A percentile compares a stretch with the other conserved stretches of the same genome.
Evolutionary conservation across 92 coral and sea anemone genomes (phyloP).

Genomic region (Porites lobata): DNA sequence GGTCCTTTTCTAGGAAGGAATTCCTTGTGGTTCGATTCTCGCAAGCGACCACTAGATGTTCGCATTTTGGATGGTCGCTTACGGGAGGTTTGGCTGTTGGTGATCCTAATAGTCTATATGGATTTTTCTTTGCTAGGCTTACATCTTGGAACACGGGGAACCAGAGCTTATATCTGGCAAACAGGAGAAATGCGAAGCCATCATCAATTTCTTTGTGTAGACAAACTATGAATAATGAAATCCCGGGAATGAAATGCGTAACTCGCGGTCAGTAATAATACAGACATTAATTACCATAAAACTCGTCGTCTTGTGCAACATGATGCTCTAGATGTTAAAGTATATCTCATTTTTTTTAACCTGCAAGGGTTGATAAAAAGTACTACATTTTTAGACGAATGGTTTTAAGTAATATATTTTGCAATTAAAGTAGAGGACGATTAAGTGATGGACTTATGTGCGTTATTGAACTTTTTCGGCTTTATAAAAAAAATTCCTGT

Average conservation of each 20-base stretch:
- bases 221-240: not conserved
- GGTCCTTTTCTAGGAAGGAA: too few species aligned
- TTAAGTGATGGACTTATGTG: slow-evolving; percentile 60
- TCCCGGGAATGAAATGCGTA: too few species aligned
- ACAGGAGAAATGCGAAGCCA: slow-evolving; percentile 89
- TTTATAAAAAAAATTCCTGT: not conserved
- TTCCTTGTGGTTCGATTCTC: too few species aligned
- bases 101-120: not conserved
- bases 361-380: not conserved
- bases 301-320: not conserved
- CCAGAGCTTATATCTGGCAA: slow-evolving; percentile 83
- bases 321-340: not conserved
- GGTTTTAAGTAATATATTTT: not conserved
- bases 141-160: slow-evolving; percentile 83
- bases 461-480: not conserved
- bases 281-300: not conserved
- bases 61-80: not conserved
- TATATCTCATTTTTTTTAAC: not conserved
- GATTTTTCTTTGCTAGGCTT: slow-evolving; percentile 59
- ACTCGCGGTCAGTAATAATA: not conserved
- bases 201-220: slow-evolving; percentile 79
- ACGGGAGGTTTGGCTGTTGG: not conserved
- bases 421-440: not conserved
- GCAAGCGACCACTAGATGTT: too few species aligned
- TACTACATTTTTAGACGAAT: not conserved